A percentile compares a stretch with the other conserved stretches of the same genome.
Evolutionary conservation across 2,888 invertebrate species (phyloP).

Genomic region (Sycophila texana): DNA sequence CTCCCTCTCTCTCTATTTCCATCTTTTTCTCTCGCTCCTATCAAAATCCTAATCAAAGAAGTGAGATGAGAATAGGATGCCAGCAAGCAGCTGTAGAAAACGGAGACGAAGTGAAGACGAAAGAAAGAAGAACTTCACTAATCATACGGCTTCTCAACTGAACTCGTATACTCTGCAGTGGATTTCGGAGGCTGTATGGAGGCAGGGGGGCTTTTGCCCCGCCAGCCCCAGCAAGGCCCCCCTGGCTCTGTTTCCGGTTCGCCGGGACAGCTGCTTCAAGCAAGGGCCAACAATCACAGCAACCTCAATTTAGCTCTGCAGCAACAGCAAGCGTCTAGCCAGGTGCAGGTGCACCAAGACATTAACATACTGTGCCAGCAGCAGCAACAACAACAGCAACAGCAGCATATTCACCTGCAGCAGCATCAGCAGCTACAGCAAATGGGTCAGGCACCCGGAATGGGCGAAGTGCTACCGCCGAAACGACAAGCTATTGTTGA

Average conservation of each 20-base stretch:
- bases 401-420: slow-evolving; percentile 80
- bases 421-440: slow-evolving; percentile 73
- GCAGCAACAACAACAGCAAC: slow-evolving; percentile 80
- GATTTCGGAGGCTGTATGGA: slow-evolving; percentile 86
- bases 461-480: slow-evolving; percentile 84
- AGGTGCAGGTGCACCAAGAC: slow-evolving; percentile 49
- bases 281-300: slow-evolving; percentile 19
- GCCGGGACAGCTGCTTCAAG: slow-evolving; percentile 57
- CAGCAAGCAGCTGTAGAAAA: slow-evolving; percentile 22
- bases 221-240: slow-evolving; percentile 80
- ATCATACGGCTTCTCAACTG: slow-evolving; percentile 74
- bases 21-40: too few relatives aligned
- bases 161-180: slow-evolving; percentile 77
- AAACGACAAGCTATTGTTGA: slow-evolving; percentile 92
- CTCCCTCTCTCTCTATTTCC: too few relatives aligned
- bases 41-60: not conserved
- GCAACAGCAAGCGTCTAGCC: slow-evolving; percentile 74
- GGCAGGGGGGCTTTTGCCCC: slow-evolving; percentile 84
- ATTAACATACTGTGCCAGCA: slow-evolving; percentile 69
- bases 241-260: slow-evolving; percentile 71
- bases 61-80: slow-evolving; percentile 51
- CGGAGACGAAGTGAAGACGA: slow-evolving; percentile 54
- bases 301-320: slow-evolving; percentile 58
- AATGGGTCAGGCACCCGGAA: slow-evolving; percentile 76
- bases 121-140: slow-evolving; percentile 57